phyloP scores from a whole-genome alignment of 2,888 invertebrate genomes.

The Lagria hirta region DNA sequence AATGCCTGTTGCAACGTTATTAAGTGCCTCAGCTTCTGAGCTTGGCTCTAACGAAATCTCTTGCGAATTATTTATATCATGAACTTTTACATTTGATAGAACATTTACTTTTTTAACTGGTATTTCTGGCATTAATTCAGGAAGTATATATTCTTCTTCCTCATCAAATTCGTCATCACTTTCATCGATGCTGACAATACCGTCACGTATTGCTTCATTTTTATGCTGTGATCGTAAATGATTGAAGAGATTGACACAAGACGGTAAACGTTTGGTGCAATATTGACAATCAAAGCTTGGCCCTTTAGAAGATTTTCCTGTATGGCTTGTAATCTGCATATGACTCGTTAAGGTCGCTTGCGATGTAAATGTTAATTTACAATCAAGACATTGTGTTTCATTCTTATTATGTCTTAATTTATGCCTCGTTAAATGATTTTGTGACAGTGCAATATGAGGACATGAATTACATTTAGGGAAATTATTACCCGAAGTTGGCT shows the following conservation, averaged over 20 bases:
- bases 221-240: constrained; percentile 70
- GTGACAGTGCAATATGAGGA: constrained; percentile 73
- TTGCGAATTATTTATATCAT: constrained; percentile 21
- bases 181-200: constrained; percentile 61
- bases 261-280: constrained; percentile 72
- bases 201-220: constrained; percentile 65
- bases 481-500: constrained; percentile 67
- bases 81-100: constrained; percentile 45
- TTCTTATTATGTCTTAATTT: constrained; percentile 63
- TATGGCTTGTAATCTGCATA: constrained; percentile 62
- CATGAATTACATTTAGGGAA: constrained; percentile 82
- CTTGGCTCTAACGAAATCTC: constrained; percentile 52
- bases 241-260: constrained; percentile 69
- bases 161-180: constrained; percentile 58
- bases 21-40: constrained; percentile 59
- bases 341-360: constrained; percentile 55
- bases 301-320: constrained; percentile 33
- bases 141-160: constrained; percentile 41
- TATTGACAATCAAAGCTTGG: constrained; percentile 64
- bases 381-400: constrained; percentile 60
- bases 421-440: constrained; percentile 70
- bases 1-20: constrained; percentile 60
- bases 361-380: constrained; percentile 58
- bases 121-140: constrained; percentile 31
- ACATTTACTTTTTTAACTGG: constrained; percentile 57